Percentiles rank a stretch among this genome's conserved stretches.
phyloP scores from a whole-genome alignment of 2,113 vertebrate genomes.

The Centropus unirufus region DNA sequence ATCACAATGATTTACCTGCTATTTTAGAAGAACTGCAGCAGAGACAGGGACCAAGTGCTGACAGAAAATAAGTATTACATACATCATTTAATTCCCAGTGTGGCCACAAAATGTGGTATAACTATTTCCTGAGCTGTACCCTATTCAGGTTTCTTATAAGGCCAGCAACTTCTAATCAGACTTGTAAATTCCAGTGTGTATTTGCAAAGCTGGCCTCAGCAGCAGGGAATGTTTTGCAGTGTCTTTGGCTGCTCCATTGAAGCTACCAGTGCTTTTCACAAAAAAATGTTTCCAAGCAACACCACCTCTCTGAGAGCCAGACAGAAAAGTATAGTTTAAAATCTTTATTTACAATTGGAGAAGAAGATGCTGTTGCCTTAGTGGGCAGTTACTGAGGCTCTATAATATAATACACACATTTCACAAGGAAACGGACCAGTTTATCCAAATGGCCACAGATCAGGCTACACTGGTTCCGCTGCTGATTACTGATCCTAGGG shows the following conservation, averaged over 20 bases:
- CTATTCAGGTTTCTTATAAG: background rate
- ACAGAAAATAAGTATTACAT: background rate
- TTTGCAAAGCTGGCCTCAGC: background rate
- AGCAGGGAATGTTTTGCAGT: background rate
- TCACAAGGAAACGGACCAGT: background rate
- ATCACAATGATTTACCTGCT: background rate
- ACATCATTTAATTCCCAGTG: background rate
- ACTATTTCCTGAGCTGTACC: background rate
- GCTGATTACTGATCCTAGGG: background rate
- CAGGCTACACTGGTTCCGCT: background rate
- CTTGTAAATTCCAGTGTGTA: background rate
- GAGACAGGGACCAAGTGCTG: background rate
- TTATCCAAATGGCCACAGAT: background rate
- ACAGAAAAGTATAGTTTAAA: background rate
- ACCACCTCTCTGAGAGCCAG: background rate
- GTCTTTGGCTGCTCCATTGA: background rate
- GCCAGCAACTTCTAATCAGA: background rate
- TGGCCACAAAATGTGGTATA: background rate
- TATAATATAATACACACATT: background rate
- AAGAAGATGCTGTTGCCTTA: background rate
- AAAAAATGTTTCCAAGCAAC: background rate
- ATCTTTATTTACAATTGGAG: background rate
- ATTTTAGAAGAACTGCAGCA: background rate
- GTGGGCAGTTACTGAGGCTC: background rate
- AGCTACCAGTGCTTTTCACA: background rate